Evolutionary conservation across 2,113 vertebrate species (phyloP).

Genomic region (Acrocephalus arundinaceus): DNA sequence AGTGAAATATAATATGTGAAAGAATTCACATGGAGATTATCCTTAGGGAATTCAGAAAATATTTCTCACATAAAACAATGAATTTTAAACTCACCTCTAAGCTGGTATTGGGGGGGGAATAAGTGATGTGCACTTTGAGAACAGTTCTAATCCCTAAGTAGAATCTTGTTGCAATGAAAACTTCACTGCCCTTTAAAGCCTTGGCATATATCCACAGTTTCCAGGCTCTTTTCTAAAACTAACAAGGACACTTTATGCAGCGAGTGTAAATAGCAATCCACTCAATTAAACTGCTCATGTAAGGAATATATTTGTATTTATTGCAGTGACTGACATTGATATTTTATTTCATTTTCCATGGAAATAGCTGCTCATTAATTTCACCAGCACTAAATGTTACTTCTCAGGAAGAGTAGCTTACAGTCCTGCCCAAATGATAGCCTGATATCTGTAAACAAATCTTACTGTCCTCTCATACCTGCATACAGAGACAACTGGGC

Average conservation of each 20-base stretch:
- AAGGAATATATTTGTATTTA: slow-evolving; percentile 2
- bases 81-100: neutral
- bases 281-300: neutral
- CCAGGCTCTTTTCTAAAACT: slow-evolving; percentile 15
- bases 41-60: neutral
- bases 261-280: neutral
- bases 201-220: slow-evolving; percentile 20
- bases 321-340: neutral
- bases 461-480: neutral
- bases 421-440: neutral
- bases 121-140: neutral
- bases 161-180: slow-evolving; percentile 22
- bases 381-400: neutral
- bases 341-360: slow-evolving; percentile 25
- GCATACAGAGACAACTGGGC: neutral
- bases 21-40: neutral
- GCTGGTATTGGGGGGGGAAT: neutral
- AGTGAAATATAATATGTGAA: neutral
- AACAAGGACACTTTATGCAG: slow-evolving; percentile 1
- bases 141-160: neutral
- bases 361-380: neutral
- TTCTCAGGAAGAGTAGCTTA: neutral
- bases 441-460: neutral
- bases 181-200: slow-evolving; percentile 42
- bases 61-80: neutral